A percentile compares a stretch with the other conserved stretches of the same genome.
Conservation (phyloP, 2,113 vertebrate genomes). For the Sminthopsis crassicaudata region DNA sequence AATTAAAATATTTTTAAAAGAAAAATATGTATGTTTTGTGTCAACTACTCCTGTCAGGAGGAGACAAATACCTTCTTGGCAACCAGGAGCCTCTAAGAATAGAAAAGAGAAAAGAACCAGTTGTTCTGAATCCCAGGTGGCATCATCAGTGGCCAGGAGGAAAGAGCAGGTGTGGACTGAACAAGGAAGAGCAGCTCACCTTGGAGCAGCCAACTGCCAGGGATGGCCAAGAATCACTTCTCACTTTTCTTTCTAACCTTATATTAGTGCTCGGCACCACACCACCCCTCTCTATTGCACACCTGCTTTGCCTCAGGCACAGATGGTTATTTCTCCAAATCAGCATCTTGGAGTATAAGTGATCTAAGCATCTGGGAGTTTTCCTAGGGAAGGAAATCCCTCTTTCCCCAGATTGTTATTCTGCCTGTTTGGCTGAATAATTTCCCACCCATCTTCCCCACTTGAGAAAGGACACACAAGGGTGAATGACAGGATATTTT, state of each 20-base stretch:
- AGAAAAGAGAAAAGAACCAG: accelerated
- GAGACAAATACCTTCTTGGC: neutral
- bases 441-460: conserved; percentile 36
- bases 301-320: conserved; percentile 53
- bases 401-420: conserved; percentile 40
- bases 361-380: conserved; percentile 40
- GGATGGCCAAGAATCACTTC: neutral
- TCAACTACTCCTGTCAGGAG: neutral
- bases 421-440: conserved; percentile 42
- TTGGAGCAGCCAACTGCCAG: neutral
- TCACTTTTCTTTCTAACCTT: conserved; percentile 3
- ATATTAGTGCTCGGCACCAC: neutral
- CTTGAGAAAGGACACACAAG: neutral
- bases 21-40: neutral
- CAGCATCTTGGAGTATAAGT: neutral
- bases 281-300: conserved; percentile 44
- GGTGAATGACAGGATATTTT: neutral
- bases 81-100: accelerated
- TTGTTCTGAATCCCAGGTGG: neutral
- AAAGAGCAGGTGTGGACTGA: neutral
- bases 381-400: conserved; percentile 48
- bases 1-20: conserved; percentile 7
- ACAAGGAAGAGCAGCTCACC: conserved; percentile 25
- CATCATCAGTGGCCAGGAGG: neutral
- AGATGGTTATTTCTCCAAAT: conserved; percentile 31